phyloP scores from a whole-genome alignment of 1,140 invertebrate species.

The Anastrepha ludens region DNA sequence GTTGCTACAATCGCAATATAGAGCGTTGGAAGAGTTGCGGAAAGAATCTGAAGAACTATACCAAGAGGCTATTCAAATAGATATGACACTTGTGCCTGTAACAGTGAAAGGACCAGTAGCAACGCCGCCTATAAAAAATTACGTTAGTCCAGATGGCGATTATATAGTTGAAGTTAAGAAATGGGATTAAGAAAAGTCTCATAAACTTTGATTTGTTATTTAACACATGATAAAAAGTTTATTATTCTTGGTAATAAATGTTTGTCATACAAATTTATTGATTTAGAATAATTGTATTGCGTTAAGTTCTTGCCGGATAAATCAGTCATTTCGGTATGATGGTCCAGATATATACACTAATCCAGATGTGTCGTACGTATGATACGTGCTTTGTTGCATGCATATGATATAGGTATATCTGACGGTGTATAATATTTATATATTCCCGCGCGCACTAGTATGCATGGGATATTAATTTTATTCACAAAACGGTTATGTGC shows the following conservation, averaged over 20 bases:
- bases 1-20: constrained; percentile 81
- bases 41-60: constrained; percentile 88
- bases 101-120: constrained; percentile 81
- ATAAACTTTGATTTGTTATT: too few species aligned
- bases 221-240: not conserved
- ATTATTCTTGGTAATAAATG: not conserved
- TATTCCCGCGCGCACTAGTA: too few species aligned
- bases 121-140: constrained; percentile 87
- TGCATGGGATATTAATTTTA: too few species aligned
- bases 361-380: too few species aligned
- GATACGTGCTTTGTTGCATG: too few species aligned
- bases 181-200: constrained; percentile 77
- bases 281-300: not conserved
- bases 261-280: not conserved
- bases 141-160: constrained; percentile 87
- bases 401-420: too few species aligned
- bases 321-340: too few species aligned
- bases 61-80: constrained; percentile 86
- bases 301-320: not conserved
- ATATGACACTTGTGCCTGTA: constrained; percentile 81
- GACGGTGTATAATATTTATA: too few species aligned
- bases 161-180: constrained; percentile 88
- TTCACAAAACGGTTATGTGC: too few species aligned
- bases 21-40: constrained; percentile 85
- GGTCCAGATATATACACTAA: too few species aligned